phyloP scores from a whole-genome alignment of 2,797 vertebrate genomes.

The Danio albolineatus region DNA sequence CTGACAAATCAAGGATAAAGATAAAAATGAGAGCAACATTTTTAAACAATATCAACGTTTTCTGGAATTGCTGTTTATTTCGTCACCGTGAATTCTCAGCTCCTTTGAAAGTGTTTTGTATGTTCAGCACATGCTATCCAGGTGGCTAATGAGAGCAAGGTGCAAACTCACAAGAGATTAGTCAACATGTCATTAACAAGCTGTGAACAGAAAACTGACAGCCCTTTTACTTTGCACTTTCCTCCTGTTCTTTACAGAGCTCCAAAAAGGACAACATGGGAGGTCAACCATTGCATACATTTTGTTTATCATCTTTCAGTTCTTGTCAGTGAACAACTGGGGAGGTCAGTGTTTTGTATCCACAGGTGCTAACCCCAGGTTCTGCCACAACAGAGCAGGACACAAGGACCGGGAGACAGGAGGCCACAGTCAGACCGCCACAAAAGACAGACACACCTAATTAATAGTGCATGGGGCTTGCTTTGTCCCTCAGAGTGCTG shows the following conservation, averaged over 20 bases:
- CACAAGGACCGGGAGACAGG: constrained; percentile 23
- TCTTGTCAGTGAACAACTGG: constrained; percentile 20
- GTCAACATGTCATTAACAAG: constrained; percentile 59
- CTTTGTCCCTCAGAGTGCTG: constrained; percentile 48
- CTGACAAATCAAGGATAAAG: background rate
- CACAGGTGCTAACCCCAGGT: constrained; percentile 59
- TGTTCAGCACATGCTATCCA: constrained; percentile 48
- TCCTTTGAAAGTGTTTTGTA: background rate
- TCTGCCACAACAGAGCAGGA: constrained; percentile 37
- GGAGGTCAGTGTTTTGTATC: constrained; percentile 53
- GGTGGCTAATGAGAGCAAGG: constrained; percentile 62
- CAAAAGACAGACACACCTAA: constrained; percentile 62
- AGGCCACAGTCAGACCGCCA: constrained; percentile 36
- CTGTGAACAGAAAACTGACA: constrained; percentile 50
- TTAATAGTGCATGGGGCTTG: constrained; percentile 57
- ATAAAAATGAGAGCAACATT: too few relatives aligned
- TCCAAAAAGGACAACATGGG: constrained; percentile 32
- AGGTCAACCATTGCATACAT: constrained; percentile 37
- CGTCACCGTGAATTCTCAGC: background rate
- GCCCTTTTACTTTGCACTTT: constrained; percentile 26
- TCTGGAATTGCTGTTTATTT: background rate
- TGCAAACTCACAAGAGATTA: constrained; percentile 57
- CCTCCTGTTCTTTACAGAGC: constrained; percentile 18
- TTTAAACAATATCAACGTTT: background rate
- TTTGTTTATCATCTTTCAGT: constrained; percentile 45